Evolutionary conservation across 2,888 invertebrate genomes (phyloP).

Genomic region (Erebia aethiops): DNA sequence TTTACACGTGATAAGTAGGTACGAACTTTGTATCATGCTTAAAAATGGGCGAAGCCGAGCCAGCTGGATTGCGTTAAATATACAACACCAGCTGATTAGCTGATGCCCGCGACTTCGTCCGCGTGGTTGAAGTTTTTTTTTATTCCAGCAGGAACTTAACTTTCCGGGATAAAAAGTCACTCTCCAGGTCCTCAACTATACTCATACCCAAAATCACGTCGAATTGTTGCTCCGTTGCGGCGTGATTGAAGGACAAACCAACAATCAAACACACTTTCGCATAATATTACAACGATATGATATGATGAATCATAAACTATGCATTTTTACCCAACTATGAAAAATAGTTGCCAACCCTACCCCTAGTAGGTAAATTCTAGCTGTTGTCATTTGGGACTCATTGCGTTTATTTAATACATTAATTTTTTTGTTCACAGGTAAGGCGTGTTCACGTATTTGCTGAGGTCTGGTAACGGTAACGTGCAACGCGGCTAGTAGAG

Average conservation of each 20-base stretch:
- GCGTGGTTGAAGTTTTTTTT: too few relatives aligned
- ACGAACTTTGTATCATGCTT: background rate
- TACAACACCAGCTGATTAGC: background rate
- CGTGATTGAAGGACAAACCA: too few relatives aligned
- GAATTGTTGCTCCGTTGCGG: too few relatives aligned
- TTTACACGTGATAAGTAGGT: too few relatives aligned
- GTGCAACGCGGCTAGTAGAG: too few relatives aligned
- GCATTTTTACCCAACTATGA: background rate
- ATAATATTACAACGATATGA: too few relatives aligned
- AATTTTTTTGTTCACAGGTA: constrained; percentile 35
- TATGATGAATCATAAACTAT: background rate
- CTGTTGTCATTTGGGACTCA: background rate
- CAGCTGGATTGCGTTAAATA: background rate
- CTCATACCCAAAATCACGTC: too few relatives aligned
- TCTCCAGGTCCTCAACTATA: too few relatives aligned
- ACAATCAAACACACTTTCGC: too few relatives aligned
- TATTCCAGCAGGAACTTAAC: too few relatives aligned
- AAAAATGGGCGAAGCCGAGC: background rate
- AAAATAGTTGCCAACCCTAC: constrained; percentile 2
- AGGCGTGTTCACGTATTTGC: constrained; percentile 28
- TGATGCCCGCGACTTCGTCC: too few relatives aligned
- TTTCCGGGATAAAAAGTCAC: too few relatives aligned
- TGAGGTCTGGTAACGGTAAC: background rate
- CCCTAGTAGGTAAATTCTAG: background rate
- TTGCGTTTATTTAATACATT: constrained; percentile 22